Base-by-base conservation (phyloP, 2,888 invertebrate species). In the Lordiphosa fenestrarum region DNA sequence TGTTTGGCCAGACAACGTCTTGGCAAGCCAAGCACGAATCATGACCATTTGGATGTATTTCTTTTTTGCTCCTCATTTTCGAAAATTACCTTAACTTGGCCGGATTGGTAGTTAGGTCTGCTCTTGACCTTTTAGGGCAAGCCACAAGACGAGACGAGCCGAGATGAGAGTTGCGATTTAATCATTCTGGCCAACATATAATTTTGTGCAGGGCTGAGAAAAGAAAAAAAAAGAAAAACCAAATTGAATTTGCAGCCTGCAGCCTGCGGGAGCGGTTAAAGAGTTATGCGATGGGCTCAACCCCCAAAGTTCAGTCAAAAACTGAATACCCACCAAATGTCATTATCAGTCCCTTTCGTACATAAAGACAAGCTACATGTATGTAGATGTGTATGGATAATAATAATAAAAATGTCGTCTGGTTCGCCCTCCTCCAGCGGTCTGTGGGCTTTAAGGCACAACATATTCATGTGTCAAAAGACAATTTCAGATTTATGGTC, bases 401-500 rank as follows among this genome's bases (percentile, higher is more conserved):
- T 72, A n/a, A n/a, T n/a, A 83, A 84, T 78, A 86, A 73, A 57
- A 66, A 48, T 73, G 73, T 75, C 67, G 84, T 70, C 84, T 74
- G 75, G 69, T 58, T 9, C 12, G 48, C 19, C 50, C 55, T 47
- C 15, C 30, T 41, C 47, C 42, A 30, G 21, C 47, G 63, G 63
- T 69, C 66, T 63, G 59, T 39, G 30, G 42, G 62, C 64, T 73
- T 84, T 85, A 86, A 85, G 86, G 85, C 85, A 77, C 73, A 80
- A 86, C 85, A 85, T 86, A 85, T 86, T 85, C 86, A 85, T 85
- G 82, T 85, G 86, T 84, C 85, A 85, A 77, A 85, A 86, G 85
- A 85, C 85, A 80, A 85, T 83, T 85, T 70, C 69, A 84, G 75
- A 85, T 85, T 85, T 85, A 85, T 85, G 85, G 75, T 74, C 76